Base-by-base conservation (phyloP, 2,888 invertebrate species). In the Polietes domitor region DNA sequence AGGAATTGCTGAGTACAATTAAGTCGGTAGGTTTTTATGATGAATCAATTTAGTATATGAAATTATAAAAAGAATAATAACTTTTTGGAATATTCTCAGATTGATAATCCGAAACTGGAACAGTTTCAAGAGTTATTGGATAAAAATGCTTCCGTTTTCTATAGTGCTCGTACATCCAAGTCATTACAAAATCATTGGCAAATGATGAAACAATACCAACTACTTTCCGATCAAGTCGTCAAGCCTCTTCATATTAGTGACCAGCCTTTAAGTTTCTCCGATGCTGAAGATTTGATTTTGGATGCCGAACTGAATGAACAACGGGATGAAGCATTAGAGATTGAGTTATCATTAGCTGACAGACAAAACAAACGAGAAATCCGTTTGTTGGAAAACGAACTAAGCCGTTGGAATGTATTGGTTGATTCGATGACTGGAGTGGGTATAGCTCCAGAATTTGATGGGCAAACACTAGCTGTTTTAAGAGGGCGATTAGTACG, bases 391-490 rank as follows among this genome's bases (percentile, higher is more conserved):
- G 98, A 99, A 92, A 97, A 96, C 88, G 98, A 98, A 88, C 91
- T 98, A 75, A 94, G 96, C 0, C 95, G 98, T 81, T 98, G 98
- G 97, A 98, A 98, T 91, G 96, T 97, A 0, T 92, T 99, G 84
- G 98, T 98, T 19, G 98, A 98, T 91, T 97, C 96, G 41, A 96
- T 98, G 15, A 95, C 96, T 55, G 96, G 96, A 0, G 95, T 96
- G 0, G 96, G 96, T 85, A 88, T 91, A 12, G 95, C 96, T 12
- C 96, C 96, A 1, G 98, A 98, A 91, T 95, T 98, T 90, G 98
- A 99, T 92, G 96, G 96, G 91, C 97, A 98, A 92, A 99, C 98
- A 0, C 94, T 98, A 76, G 99, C 98, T 0, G 97, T 98, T 53
- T 93, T 99, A 41, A 93, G 98, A 32, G 99, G 99, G 0, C 94